Conservation (phyloP, 2,888 invertebrate species). For the Drosophila phalerata region DNA sequence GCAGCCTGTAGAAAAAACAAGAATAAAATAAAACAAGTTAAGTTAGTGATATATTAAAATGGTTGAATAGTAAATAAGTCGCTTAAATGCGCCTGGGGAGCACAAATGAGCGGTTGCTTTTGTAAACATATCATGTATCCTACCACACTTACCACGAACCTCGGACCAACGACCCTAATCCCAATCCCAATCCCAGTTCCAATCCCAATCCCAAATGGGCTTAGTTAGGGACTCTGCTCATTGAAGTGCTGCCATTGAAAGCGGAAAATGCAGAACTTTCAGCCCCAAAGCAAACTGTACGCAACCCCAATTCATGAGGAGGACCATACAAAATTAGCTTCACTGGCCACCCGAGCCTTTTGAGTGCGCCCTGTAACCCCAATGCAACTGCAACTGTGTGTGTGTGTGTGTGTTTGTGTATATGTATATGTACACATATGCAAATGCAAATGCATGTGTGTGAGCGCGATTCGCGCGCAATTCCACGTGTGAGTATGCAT, state of each 20-base stretch:
- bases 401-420: neutral
- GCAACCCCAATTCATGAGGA: slow-evolving; percentile 62
- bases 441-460: slow-evolving; percentile 9
- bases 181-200: slow-evolving; percentile 33
- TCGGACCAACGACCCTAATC: slow-evolving; percentile 55
- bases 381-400: slow-evolving; percentile 48
- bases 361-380: slow-evolving; percentile 65
- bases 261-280: slow-evolving; percentile 37
- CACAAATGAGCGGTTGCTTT: slow-evolving; percentile 42
- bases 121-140: slow-evolving; percentile 70
- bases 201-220: slow-evolving; percentile 31
- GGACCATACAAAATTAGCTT: slow-evolving; percentile 70
- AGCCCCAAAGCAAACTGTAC: slow-evolving; percentile 26
- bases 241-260: slow-evolving; percentile 58
- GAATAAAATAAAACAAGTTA: neutral
- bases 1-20: slow-evolving; percentile 35
- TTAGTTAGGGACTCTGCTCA: slow-evolving; percentile 24
- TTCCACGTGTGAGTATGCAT: slow-evolving; percentile 46
- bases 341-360: slow-evolving; percentile 69
- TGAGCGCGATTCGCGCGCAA: slow-evolving; percentile 50
- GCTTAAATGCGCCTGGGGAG: slow-evolving; percentile 23
- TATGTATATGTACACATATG: neutral
- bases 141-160: slow-evolving; percentile 24
- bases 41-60: slow-evolving; percentile 50
- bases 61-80: slow-evolving; percentile 32